A percentile compares a stretch with the other conserved stretches of the same genome.
Evolutionary conservation across 2,888 invertebrate species (phyloP).

Genomic region (Drosophila mayaguana): DNA sequence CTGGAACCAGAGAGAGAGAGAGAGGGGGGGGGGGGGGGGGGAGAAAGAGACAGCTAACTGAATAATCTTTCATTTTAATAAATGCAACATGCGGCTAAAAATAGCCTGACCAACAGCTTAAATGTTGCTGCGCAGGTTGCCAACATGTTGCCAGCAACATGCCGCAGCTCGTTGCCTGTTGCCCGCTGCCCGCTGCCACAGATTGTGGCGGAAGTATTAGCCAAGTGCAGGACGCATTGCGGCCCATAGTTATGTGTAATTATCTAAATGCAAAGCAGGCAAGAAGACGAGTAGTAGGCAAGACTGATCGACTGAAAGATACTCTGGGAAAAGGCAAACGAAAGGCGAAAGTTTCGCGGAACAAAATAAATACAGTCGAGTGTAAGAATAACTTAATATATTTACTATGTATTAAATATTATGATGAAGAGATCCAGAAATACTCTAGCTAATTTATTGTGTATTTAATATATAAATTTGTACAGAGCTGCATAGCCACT

Average conservation of each 20-base stretch:
- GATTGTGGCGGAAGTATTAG: conserved; percentile 71
- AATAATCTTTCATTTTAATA: conserved; percentile 78
- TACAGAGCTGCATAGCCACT: too few relatives aligned
- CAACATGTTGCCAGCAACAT: conserved; percentile 65
- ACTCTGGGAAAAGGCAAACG: conserved; percentile 1
- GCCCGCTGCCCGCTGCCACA: conserved; percentile 19
- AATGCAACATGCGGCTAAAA: conserved; percentile 70
- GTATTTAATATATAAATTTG: too few relatives aligned
- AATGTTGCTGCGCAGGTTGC: conserved; percentile 72
- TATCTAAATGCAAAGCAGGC: conserved; percentile 48
- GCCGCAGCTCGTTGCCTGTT: conserved; percentile 12
- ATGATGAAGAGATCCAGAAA: too few relatives aligned
- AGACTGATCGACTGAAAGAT: conserved; percentile 1
- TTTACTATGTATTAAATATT: too few relatives aligned
- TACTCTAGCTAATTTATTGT: too few relatives aligned
- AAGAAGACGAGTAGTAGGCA: background rate
- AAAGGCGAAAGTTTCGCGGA: too few relatives aligned
- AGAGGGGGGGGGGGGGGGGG: background rate
- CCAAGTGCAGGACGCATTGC: conserved; percentile 47
- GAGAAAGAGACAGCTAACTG: conserved; percentile 31
- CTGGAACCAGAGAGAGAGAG: conserved; percentile 3
- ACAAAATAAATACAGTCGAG: too few relatives aligned
- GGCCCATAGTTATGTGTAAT: conserved; percentile 56
- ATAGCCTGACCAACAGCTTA: conserved; percentile 58
- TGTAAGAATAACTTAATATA: too few relatives aligned